Base-by-base conservation (phyloP, 2,797 vertebrate species). In the Steatocranus sp. region DNA sequence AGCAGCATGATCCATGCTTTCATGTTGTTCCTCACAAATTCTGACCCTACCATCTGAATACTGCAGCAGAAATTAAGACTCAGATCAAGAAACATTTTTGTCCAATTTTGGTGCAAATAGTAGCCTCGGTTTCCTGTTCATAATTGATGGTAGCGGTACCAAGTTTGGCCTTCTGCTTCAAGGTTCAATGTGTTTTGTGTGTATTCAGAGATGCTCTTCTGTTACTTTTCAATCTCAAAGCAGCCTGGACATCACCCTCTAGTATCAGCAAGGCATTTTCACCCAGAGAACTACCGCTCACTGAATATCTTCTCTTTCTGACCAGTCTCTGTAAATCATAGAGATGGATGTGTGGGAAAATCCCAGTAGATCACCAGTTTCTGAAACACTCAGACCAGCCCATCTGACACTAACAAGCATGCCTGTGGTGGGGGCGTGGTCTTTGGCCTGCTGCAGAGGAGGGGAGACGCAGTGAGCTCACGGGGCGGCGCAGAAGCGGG, bases 401-500 rank as follows among this genome's bases (percentile, higher is more conserved):
- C 38, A 25, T 43, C 38, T 43, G 36, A 43, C 23, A 70, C 66
- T 27, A 70, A 18, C 1, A 18, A 70, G 36, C 41, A 18, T 43
- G 38, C 9, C 54, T 58, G 15, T 32, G 54, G 27, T 0, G 0
- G 0, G 27, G 27, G 27, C 15, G 15, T 56, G 27, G 30, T 56
- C 5, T 56, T 56, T 32, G 54, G 27, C 54, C 1, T 56, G 8
- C 54, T 56, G 15, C 54, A 11, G 27, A 56, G 54, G 53, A 56
- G 27, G 25, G 27, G 54, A 32, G 3, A 56, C 3, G 2, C 53
- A 56, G 53, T 11, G 53, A 32, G 15, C 27, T 58, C 15, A 32
- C 2, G 0, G 27, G 54, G 6, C 0, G 15, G 54, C 1, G 1
- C 15, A 1, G 54, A 58, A 0, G 54, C 2, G 5, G 54, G 54